Conservation (phyloP, 2,888 invertebrate genomes). For the Andrena fulva region DNA sequence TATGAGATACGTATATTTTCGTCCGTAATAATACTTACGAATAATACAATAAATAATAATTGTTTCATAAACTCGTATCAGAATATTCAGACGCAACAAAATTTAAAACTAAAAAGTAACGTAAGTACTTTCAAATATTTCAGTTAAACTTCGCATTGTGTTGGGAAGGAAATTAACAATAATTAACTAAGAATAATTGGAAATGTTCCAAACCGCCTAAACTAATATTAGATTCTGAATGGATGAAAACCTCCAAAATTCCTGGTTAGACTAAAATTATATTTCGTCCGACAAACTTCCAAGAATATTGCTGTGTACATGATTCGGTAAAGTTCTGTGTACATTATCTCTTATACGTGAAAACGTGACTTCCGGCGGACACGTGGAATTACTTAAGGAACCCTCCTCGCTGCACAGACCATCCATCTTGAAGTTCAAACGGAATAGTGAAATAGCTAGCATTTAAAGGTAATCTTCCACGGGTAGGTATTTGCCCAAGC, state of each 20-base stretch:
- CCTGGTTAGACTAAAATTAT: not conserved
- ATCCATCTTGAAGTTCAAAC: conserved; percentile 47
- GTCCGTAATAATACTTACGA: not conserved
- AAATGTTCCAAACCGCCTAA: not conserved
- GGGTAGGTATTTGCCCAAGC: conserved; percentile 19
- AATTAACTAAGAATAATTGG: no score
- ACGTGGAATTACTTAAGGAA: conserved; percentile 62
- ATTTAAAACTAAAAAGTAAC: not conserved
- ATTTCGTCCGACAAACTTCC: conserved; percentile 13
- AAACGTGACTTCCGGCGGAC: conserved; percentile 66
- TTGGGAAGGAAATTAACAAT: no score
- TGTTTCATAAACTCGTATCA: not conserved
- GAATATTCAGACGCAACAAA: no score
- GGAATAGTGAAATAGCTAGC: conserved; percentile 40
- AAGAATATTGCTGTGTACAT: conserved; percentile 34
- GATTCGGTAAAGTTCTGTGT: conserved; percentile 54
- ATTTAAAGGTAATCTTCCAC: conserved; percentile 50
- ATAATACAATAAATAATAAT: not conserved
- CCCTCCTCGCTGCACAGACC: conserved; percentile 41
- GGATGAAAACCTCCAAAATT: not conserved
- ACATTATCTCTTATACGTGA: conserved; percentile 51
- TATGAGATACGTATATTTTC: no score
- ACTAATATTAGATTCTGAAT: not conserved
- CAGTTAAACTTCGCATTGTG: not conserved
- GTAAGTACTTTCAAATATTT: not conserved